Conservation (phyloP, 2,888 invertebrate species). For the Epistrophe grossulariae region DNA sequence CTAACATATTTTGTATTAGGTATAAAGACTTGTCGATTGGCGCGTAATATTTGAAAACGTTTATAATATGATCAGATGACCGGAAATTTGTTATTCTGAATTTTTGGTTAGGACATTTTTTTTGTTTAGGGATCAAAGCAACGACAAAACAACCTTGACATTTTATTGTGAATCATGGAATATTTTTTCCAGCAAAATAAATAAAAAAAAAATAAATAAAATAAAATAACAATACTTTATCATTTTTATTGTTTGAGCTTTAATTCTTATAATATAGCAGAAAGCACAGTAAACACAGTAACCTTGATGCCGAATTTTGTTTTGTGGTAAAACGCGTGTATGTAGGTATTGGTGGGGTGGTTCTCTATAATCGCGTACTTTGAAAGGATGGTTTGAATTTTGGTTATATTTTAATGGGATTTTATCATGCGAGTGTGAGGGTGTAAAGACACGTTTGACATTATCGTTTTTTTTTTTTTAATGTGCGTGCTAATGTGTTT, state of each 20-base stretch:
- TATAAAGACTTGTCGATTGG: slow-evolving; percentile 27
- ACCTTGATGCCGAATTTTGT: slow-evolving; percentile 53
- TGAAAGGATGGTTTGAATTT: slow-evolving; percentile 59
- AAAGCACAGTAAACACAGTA: slow-evolving; percentile 34
- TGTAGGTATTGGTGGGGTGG: slow-evolving; percentile 25
- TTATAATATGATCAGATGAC: slow-evolving; percentile 51
- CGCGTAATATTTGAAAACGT: slow-evolving; percentile 8
- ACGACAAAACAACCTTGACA: slow-evolving; percentile 59
- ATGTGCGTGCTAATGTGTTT: slow-evolving; percentile 51
- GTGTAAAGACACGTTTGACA: slow-evolving; percentile 60
- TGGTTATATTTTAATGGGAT: slow-evolving; percentile 3
- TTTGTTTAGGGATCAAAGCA: slow-evolving; percentile 14
- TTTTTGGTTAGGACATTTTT: slow-evolving; percentile 21
- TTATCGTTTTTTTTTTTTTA: slow-evolving; percentile 62
- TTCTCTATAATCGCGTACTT: slow-evolving; percentile 24
- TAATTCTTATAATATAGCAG: slow-evolving; percentile 20
- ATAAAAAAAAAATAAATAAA: slow-evolving; percentile 4
- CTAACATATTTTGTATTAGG: slow-evolving; percentile 47
- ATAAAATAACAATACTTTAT: slow-evolving; percentile 20
- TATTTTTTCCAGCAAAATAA: slow-evolving; percentile 20
- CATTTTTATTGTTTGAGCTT: slow-evolving; percentile 46
- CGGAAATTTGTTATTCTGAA: slow-evolving; percentile 53
- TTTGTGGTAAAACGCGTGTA: slow-evolving; percentile 34
- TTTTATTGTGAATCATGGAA: slow-evolving; percentile 46
- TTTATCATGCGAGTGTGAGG: slow-evolving; percentile 41